These are phyloP conservation scores for Penaeus chinensis DNA, from an alignment of 1,140 invertebrate species.

Conservation along the genomic window DNA sequence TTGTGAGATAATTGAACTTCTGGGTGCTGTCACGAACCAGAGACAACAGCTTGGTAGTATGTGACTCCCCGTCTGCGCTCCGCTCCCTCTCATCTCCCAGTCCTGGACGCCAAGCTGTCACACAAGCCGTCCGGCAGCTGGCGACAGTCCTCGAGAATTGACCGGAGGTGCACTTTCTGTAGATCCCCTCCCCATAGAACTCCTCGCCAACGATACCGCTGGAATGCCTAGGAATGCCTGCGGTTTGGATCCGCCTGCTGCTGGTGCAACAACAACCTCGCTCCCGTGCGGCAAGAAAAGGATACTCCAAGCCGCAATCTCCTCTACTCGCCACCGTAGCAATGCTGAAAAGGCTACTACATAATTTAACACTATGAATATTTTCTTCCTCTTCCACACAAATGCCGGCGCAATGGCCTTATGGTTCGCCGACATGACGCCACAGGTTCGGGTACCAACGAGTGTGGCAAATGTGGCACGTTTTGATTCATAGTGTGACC, in stretches of 20 bases:
- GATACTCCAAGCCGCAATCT: neutral
- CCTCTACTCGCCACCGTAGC: too few relatives aligned
- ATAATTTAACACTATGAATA: too few relatives aligned
- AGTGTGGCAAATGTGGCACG: too few relatives aligned
- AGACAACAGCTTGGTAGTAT: slow-evolving; percentile 1
- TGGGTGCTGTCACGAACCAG: too few relatives aligned
- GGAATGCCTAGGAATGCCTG: neutral
- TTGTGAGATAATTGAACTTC: too few relatives aligned
- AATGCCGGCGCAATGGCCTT: too few relatives aligned
- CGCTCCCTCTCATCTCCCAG: neutral
- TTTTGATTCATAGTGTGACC: too few relatives aligned
- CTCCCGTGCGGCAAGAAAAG: neutral
- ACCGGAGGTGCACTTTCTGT: neutral
- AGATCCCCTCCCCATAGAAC: neutral
- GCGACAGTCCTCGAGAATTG: neutral
- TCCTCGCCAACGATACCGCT: neutral
- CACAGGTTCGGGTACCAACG: too few relatives aligned
- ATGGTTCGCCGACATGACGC: too few relatives aligned
- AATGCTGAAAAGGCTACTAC: too few relatives aligned
- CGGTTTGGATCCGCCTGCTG: neutral
- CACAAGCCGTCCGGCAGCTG: too few relatives aligned
- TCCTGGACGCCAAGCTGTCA: neutral
- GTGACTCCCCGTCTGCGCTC: slow-evolving; percentile 8
- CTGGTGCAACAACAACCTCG: neutral
- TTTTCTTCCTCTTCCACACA: too few relatives aligned